Percentiles rank a stretch among this genome's conserved stretches.
Evolutionary conservation across 2,888 invertebrate species (phyloP).

Genomic region (Epiblema foenella): DNA sequence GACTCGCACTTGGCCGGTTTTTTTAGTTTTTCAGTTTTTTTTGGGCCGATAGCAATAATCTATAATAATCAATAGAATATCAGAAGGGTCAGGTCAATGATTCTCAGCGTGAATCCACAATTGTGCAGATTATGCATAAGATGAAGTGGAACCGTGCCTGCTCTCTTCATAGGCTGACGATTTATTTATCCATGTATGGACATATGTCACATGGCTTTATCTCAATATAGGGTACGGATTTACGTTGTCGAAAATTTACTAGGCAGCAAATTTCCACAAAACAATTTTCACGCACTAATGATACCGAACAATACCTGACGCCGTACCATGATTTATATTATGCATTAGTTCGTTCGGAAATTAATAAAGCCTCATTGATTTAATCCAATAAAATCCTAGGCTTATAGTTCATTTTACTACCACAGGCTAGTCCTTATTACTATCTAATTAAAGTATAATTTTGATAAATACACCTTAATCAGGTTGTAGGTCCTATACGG

Average conservation of each 20-base stretch:
- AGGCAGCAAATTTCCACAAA: background rate
- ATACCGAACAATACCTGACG: constrained; percentile 1
- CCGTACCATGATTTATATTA: constrained; percentile 45
- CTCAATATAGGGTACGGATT: background rate
- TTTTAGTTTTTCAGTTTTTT: no score
- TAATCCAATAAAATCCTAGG: constrained; percentile 53
- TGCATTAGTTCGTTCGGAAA: constrained; percentile 54
- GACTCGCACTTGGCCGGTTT: no score
- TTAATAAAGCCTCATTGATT: constrained; percentile 62
- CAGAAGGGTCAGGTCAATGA: no score
- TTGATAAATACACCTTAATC: background rate
- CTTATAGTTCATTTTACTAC: constrained; percentile 1
- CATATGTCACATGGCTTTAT: no score
- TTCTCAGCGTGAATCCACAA: no score
- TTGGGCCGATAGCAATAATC: no score
- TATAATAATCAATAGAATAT: no score
- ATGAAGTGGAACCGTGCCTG: no score
- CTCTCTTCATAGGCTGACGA: no score
- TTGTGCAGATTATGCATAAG: no score
- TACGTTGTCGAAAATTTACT: background rate
- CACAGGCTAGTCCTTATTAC: constrained; percentile 6
- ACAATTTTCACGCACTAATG: background rate
- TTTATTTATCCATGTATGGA: no score
- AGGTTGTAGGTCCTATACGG: background rate
- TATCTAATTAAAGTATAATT: background rate